A percentile compares a stretch with the other conserved stretches of the same genome.
Evolutionary conservation across 2,888 invertebrate species (phyloP).

Genomic region (Baccha elongata): DNA sequence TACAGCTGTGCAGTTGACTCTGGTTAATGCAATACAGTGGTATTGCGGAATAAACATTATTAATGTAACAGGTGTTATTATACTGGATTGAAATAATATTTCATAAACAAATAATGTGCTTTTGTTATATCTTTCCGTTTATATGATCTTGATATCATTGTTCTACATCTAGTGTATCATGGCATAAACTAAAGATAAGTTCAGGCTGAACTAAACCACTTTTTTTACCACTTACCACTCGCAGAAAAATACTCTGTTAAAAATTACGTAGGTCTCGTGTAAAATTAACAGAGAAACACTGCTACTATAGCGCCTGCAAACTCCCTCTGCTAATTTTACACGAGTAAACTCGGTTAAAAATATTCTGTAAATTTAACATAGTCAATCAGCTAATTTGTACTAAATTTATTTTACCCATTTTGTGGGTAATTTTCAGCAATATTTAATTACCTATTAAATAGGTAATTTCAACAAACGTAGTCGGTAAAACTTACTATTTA

Average conservation of each 20-base stretch:
- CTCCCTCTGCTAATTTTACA: not conserved
- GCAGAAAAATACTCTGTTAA: too few species aligned
- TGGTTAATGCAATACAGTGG: not conserved
- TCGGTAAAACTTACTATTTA: not conserved
- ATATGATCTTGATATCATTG: too few species aligned
- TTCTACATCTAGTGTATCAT: too few species aligned
- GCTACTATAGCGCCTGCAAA: not conserved
- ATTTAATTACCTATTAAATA: too few species aligned
- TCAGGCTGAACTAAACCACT: too few species aligned
- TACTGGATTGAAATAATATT: too few species aligned
- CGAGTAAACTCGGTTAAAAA: not conserved
- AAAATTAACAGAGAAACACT: not conserved
- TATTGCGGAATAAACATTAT: not conserved
- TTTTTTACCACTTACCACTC: too few species aligned
- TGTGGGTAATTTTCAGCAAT: not conserved
- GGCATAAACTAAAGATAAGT: too few species aligned
- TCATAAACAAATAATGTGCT: too few species aligned
- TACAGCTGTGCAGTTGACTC: not conserved
- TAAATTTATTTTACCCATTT: not conserved
- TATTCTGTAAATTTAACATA: not conserved
- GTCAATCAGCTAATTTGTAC: not conserved
- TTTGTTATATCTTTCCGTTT: too few species aligned
- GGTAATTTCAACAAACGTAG: too few species aligned
- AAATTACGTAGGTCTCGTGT: too few species aligned
- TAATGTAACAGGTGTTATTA: conserved; percentile 9